Percentiles rank a stretch among this genome's conserved stretches.
Evolutionary conservation across 2,113 vertebrate species (phyloP).

Genomic region (Tichodroma muraria): DNA sequence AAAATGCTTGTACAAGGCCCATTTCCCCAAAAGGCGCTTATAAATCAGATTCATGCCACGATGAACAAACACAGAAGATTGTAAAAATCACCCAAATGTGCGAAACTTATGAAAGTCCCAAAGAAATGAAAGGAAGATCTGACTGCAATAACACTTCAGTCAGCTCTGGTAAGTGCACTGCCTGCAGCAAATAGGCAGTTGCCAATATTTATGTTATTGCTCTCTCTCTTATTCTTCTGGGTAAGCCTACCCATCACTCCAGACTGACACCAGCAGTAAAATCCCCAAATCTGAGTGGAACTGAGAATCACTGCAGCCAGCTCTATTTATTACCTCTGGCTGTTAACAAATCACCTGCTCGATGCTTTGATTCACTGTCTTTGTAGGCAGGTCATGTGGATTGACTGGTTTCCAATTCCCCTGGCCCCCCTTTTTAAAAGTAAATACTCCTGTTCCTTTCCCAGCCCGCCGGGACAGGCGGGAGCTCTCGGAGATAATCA

Average conservation of each 20-base stretch:
- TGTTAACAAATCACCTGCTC: neutral
- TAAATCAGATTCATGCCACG: neutral
- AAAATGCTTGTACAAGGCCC: neutral
- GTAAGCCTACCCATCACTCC: neutral
- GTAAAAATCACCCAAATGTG: neutral
- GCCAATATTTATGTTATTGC: neutral
- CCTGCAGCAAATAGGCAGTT: neutral
- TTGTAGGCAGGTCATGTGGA: neutral
- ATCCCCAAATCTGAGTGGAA: neutral
- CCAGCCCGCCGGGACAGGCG: neutral
- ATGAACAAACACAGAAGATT: neutral
- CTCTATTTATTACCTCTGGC: neutral
- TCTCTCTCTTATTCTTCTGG: neutral
- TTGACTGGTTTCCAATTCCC: neutral
- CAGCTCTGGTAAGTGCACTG: neutral
- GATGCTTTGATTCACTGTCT: neutral
- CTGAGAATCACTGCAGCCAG: neutral
- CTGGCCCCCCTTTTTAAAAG: neutral
- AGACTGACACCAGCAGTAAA: neutral
- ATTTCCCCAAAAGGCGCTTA: neutral
- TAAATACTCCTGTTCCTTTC: neutral
- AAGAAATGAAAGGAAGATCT: neutral
- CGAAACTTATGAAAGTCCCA: neutral
- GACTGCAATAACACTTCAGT: neutral
- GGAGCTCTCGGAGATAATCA: conserved; percentile 18